A percentile compares a stretch with the other conserved stretches of the same genome.
phyloP scores from a whole-genome alignment of 2,888 invertebrate genomes.

The Andrena trimmerana region DNA sequence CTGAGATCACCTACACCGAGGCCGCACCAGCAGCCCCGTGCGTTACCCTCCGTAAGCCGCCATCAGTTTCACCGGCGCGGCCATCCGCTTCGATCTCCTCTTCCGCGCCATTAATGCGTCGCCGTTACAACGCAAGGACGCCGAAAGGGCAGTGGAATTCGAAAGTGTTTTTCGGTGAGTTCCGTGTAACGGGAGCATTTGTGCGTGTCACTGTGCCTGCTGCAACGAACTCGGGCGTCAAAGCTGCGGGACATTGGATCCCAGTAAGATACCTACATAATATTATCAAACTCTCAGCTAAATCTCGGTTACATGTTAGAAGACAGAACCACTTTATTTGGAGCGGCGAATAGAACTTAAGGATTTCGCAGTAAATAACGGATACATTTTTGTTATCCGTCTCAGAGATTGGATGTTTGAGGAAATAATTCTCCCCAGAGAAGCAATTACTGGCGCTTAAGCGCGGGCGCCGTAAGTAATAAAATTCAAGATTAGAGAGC shows the following conservation, averaged over 20 bases:
- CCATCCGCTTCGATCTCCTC: constrained; percentile 58
- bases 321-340: too few relatives aligned
- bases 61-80: constrained; percentile 64
- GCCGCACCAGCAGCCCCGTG: constrained; percentile 40
- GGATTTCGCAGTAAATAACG: too few relatives aligned
- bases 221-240: background rate
- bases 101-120: constrained; percentile 65
- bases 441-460: background rate
- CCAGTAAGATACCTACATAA: too few relatives aligned
- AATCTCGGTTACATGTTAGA: too few relatives aligned
- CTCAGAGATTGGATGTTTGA: too few relatives aligned
- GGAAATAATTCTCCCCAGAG: background rate
- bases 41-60: constrained; percentile 50
- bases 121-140: constrained; percentile 23
- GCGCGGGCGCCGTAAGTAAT: constrained; percentile 15
- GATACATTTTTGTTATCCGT: too few relatives aligned
- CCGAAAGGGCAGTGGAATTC: constrained; percentile 1
- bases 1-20: constrained; percentile 37
- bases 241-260: too few relatives aligned
- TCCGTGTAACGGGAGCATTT: background rate
- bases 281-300: too few relatives aligned
- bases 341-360: too few relatives aligned
- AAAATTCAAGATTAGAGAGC: constrained; percentile 42
- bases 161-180: constrained; percentile 39
- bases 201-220: too few relatives aligned